These are phyloP conservation scores for Chinchilla lanigera DNA, from an alignment of 2,113 vertebrate species.

Conservation along the genomic window DNA sequence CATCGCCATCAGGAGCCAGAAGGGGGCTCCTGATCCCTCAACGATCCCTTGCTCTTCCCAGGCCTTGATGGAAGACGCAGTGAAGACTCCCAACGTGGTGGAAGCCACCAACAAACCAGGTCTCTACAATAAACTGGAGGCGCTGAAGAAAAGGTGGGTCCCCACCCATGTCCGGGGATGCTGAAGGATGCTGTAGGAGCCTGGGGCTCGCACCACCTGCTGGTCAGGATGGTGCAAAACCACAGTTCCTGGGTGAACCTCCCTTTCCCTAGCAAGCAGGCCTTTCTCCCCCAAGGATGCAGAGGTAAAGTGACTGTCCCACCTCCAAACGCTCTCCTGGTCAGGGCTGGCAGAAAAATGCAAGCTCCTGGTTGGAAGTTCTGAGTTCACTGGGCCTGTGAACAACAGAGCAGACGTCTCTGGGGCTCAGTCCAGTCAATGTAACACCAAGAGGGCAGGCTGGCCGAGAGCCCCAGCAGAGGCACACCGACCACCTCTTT, in stretches of 20 bases:
- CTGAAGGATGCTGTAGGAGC: accelerated
- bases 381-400: accelerated
- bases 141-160: conserved; percentile 84
- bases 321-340: accelerated
- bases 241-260: accelerated
- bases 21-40: accelerated
- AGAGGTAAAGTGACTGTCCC: accelerated
- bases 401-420: accelerated
- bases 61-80: conserved; percentile 82
- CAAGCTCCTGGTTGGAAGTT: accelerated
- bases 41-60: conserved; percentile 47
- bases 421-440: accelerated
- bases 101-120: conserved; percentile 88
- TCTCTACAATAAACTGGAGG: conserved; percentile 83
- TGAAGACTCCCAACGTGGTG: conserved; percentile 86
- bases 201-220: accelerated
- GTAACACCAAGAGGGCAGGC: accelerated
- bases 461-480: accelerated
- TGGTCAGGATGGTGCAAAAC: not conserved
- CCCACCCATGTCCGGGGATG: accelerated
- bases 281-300: not conserved
- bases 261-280: not conserved
- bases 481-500: accelerated
- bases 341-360: accelerated
- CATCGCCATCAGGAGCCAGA: not conserved